Evolutionary conservation across 1,140 invertebrate genomes (phyloP).

Genomic region (Littorina saxatilis): DNA sequence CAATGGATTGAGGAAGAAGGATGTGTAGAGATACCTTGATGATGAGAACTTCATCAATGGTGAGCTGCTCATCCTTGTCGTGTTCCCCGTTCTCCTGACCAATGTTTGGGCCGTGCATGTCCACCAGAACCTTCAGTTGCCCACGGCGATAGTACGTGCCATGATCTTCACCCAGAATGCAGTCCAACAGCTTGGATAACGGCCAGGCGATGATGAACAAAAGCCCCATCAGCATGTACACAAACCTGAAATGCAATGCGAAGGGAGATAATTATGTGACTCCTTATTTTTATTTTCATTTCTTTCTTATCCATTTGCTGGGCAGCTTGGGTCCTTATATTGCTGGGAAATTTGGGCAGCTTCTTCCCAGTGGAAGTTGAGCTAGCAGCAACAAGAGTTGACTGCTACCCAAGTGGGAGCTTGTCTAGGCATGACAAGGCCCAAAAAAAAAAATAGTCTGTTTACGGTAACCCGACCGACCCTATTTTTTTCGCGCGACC

Average conservation of each 20-base stretch:
- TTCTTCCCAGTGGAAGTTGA: no score
- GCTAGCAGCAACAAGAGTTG: no score
- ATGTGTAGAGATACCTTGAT: constrained; percentile 70
- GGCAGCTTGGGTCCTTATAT: no score
- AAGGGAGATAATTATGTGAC: neutral
- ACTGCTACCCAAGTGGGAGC: no score
- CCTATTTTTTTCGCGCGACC: no score
- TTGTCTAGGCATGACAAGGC: no score
- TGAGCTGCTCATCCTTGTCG: constrained; percentile 53
- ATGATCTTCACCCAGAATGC: constrained; percentile 67
- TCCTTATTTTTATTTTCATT: neutral
- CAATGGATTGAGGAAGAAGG: no score
- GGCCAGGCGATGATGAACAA: constrained; percentile 72
- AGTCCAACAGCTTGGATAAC: constrained; percentile 71
- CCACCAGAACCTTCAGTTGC: constrained; percentile 67
- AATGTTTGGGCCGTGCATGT: constrained; percentile 56
- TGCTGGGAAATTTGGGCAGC: no score
- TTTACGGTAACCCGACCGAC: no score
- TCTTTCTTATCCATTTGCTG: neutral
- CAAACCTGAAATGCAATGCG: constrained; percentile 61
- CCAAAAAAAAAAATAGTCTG: no score
- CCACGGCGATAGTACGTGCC: constrained; percentile 67
- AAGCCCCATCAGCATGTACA: constrained; percentile 71
- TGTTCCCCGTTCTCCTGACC: constrained; percentile 38
- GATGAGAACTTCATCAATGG: constrained; percentile 68